Conservation (phyloP, 92 coral and sea anemone species). For the Zoanthus gigantus region DNA sequence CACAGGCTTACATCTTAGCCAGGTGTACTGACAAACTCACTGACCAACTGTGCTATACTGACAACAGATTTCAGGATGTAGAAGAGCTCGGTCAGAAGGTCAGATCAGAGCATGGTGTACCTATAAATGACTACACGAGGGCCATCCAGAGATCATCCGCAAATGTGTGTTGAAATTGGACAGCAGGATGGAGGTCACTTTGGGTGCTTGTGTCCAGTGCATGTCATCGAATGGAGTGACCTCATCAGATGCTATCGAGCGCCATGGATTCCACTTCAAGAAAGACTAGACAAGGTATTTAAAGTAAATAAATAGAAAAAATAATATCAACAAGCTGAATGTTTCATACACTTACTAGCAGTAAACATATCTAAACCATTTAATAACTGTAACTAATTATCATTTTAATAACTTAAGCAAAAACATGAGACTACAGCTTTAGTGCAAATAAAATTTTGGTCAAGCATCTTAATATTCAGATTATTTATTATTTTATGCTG, state of each 20-base stretch:
- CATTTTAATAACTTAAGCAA: neutral
- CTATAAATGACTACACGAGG: slow-evolving; percentile 22
- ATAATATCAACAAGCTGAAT: neutral
- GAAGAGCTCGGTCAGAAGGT: neutral
- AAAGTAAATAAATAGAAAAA: neutral
- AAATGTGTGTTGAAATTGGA: slow-evolving; percentile 17
- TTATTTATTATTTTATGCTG: neutral
- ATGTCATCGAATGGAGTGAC: slow-evolving; percentile 23
- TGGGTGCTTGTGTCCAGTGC: slow-evolving; percentile 22
- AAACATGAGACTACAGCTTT: neutral
- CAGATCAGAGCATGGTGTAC: neutral
- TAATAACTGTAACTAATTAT: neutral
- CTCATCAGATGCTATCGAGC: slow-evolving; percentile 26
- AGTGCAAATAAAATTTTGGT: slow-evolving; percentile 6
- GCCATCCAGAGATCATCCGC: slow-evolving; percentile 15
- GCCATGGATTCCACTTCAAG: slow-evolving; percentile 21
- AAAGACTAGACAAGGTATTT: neutral
- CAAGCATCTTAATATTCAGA: neutral
- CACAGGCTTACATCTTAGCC: slow-evolving; percentile 12
- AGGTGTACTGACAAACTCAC: slow-evolving; percentile 36
- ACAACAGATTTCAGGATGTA: slow-evolving; percentile 25
- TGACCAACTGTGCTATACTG: slow-evolving; percentile 15
- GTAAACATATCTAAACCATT: neutral
- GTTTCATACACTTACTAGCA: neutral
- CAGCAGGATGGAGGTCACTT: slow-evolving; percentile 28